Base-by-base conservation (phyloP, 2,888 invertebrate genomes). In the Xestia rhomboidea region DNA sequence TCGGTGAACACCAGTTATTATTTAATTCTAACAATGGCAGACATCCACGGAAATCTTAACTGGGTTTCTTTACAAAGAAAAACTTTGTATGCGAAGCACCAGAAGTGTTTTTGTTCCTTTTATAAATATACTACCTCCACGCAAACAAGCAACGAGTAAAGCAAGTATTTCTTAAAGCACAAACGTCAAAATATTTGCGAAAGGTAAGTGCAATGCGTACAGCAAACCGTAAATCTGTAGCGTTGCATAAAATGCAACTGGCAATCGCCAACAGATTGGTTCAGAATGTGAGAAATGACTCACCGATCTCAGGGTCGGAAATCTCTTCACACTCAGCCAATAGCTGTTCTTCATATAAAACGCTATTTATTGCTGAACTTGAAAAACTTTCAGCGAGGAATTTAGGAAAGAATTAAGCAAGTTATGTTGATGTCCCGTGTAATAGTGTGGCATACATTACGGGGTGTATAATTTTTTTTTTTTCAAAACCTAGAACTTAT, bases 161-260 rank as follows among this genome's bases (percentile, higher is more conserved):
- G 15, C 27, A 51, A 5, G 18, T 54, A 73, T 73, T 46, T 64
- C 74, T 54, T 46, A 15, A 41, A 82, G n/a, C 18, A 8, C 30
- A 8, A 15, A 54, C 54, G 18, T 83, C 44, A 44, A 51, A 66
- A 69, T 34, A 66, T 80, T 83, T 83, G 51, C 79, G 13, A 15
- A 69, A 69, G 57, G 60, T 60, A 83, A 78, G 68, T 80, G 68
- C 78, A 60, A 24, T 51, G 66, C 64, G 51, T 60, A 30, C n/a
- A 0, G n/a, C 44, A 51, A 15, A 51, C 11, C 38, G 34, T 79
- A 67, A 68, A 82, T 63, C 34, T 51, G 57, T 66, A 38, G 51
- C 44, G 38, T 51, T 78, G 66, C 51, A 66, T 60, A 30, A 41
- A 78, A 78, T 83, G 41, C 51, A 38, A 66, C 51, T 54, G 51